Evolutionary conservation across 2,888 invertebrate species (phyloP), one percentile per base, ranked within the genome.

Genomic region (Lacanobia wlatinum): DNA sequence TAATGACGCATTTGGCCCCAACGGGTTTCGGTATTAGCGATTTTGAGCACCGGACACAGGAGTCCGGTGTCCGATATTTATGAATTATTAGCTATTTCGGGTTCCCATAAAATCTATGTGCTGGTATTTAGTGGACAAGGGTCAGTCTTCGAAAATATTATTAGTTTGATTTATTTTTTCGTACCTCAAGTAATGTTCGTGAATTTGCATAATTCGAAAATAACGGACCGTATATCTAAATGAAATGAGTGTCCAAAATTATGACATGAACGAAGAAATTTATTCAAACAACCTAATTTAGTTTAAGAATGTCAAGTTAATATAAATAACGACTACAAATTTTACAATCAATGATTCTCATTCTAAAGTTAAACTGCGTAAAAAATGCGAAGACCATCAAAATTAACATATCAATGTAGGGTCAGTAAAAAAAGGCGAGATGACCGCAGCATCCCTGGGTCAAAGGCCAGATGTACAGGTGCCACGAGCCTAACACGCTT

Each of bases 71-170:
- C 92, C 93, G 91, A 92, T 89, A 90, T 91, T 93, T 95, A 95
- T 95, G 95, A 95, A 94, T 94, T 95, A 95, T 95, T 92, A 92
- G 90, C 88, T 88, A 87, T 90, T 90, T 87, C 48, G 89, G 91
- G 94, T 94, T 94, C 94, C 93, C 94, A 94, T 94, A 94, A 93
- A 92, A 91, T 93, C 87, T 88, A 88, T 88, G 87, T 76, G 79
- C 71, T 75, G 77, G 76, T 76, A 75, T 77, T 83, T 83, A 84
- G 75, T 63, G 78, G 79, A 83, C 76, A 78, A 71, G 84, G 89
- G 89, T 84, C 87, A 88, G 76, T 84, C 66, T 67, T 60, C 71
- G 61, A 74, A 80, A 76, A 77, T 82, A 74, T 81, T 85, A 78
- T 83, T 77, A 76, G 56, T 52, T 67, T 71, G 73, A 76, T 80